A percentile compares a stretch with the other conserved stretches of the same genome.
Evolutionary conservation across 2,113 vertebrate genomes (phyloP).

Genomic region (Antigone vipio): DNA sequence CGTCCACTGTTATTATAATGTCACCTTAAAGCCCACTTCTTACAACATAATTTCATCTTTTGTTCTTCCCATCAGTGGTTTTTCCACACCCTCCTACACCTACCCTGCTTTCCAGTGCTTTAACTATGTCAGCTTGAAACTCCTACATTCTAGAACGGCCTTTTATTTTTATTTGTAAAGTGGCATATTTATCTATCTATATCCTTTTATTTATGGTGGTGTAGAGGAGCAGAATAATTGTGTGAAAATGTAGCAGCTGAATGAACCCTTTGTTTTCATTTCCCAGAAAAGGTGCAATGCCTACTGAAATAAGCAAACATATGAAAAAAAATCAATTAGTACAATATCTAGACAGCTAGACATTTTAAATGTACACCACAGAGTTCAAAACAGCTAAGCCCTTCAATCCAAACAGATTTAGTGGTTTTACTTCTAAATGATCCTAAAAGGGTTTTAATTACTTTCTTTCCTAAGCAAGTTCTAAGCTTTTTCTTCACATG

Average conservation of each 20-base stretch:
- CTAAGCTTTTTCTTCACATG: neutral
- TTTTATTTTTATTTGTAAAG: neutral
- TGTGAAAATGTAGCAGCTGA: neutral
- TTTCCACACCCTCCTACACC: neutral
- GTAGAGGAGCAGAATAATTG: neutral
- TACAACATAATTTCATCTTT: neutral
- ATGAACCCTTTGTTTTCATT: neutral
- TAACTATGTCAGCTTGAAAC: neutral
- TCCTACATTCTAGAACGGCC: neutral
- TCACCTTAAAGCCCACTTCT: neutral
- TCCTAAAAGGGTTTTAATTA: conserved; percentile 25
- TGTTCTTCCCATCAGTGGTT: neutral
- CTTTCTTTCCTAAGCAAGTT: neutral
- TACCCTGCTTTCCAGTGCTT: neutral
- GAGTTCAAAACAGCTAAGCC: conserved; percentile 1
- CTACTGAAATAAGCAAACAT: neutral
- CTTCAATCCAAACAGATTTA: conserved; percentile 26
- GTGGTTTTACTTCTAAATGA: neutral
- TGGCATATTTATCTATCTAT: neutral
- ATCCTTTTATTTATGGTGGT: neutral
- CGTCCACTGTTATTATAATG: neutral
- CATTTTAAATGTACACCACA: neutral
- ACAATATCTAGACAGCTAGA: neutral
- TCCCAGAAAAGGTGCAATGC: neutral
- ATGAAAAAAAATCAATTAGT: neutral